phyloP scores from a whole-genome alignment of 1,140 invertebrate species.

The Archivesica marissinica region DNA sequence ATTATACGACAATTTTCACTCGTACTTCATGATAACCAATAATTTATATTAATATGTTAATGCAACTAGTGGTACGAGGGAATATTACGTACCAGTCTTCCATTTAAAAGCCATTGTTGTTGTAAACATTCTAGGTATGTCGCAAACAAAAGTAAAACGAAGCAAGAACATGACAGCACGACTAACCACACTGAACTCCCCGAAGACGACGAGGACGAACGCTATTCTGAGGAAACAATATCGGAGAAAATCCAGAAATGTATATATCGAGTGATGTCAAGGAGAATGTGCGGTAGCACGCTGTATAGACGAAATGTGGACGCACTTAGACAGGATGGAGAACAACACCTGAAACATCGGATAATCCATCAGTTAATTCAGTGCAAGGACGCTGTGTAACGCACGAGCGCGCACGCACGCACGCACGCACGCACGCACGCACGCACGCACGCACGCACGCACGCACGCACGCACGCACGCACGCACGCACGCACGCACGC shows the following conservation, averaged over 20 bases:
- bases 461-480: no score
- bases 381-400: no score
- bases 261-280: conserved; percentile 2
- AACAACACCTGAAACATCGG: not conserved
- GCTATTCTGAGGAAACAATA: not conserved
- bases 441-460: no score
- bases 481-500: no score
- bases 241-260: not conserved
- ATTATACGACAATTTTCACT: no score
- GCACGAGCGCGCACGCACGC: no score
- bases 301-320: conserved; percentile 16
- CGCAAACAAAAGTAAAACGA: not conserved
- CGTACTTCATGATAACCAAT: no score
- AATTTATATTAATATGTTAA: no score
- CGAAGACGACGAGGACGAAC: not conserved
- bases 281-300: not conserved
- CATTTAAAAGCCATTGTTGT: not conserved
- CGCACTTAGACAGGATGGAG: conserved; percentile 12
- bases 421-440: no score
- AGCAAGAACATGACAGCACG: not conserved
- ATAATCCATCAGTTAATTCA: not conserved
- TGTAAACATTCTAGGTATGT: not conserved
- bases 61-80: no score
- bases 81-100: no score
- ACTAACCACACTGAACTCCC: not conserved